Percentiles rank a stretch among this genome's conserved stretches.
Evolutionary conservation across 2,797 vertebrate genomes (phyloP).

Genomic region (Alcedo atthis): DNA sequence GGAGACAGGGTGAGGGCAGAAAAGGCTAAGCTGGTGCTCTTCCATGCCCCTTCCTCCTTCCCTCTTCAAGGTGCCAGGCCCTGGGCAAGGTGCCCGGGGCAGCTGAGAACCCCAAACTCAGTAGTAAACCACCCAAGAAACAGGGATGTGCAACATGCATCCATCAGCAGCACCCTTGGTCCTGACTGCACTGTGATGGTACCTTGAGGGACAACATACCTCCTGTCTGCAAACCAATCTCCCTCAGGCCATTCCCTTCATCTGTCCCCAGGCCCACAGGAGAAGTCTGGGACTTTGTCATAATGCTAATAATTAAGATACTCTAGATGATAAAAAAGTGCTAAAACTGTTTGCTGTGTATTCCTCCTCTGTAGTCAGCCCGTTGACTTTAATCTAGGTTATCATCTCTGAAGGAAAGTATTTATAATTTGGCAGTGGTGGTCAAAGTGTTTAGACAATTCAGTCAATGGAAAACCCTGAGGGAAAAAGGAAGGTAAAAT

Average conservation of each 20-base stretch:
- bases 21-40: accelerated
- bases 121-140: not conserved
- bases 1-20: not conserved
- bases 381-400: not conserved
- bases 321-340: not conserved
- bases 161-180: accelerated
- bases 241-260: not conserved
- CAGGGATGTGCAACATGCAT: accelerated
- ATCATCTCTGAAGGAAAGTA: constrained; percentile 24
- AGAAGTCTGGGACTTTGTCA: not conserved
- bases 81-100: accelerated
- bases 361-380: not conserved
- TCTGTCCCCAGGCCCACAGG: not conserved
- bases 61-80: not conserved
- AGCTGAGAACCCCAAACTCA: not conserved
- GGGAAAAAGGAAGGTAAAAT: not conserved
- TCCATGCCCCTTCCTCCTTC: not conserved
- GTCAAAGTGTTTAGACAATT: constrained; percentile 40
- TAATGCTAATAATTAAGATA: not conserved
- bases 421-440: not conserved
- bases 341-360: accelerated
- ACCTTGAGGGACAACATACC: not conserved
- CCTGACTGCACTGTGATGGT: accelerated
- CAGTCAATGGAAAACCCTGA: constrained; percentile 17
- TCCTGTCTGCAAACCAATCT: not conserved